Evolutionary conservation across 2,113 vertebrate genomes (phyloP), one percentile per base, ranked within the genome.

Genomic region (Rhinichthys klamathensis): DNA sequence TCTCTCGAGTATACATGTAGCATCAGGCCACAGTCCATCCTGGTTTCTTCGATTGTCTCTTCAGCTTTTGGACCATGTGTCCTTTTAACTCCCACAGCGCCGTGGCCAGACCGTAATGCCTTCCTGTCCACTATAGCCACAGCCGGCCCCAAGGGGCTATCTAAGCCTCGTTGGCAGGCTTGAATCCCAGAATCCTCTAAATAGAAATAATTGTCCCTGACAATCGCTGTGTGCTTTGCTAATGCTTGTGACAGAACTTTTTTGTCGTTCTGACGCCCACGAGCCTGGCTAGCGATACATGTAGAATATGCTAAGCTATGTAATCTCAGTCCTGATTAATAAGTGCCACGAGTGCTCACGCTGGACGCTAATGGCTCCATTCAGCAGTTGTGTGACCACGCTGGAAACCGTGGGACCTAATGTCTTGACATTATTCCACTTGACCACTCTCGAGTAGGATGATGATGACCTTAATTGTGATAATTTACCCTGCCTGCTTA

Each of bases 391-490:
- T 87, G 81, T 79, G 69, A 83, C 83, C 56, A 85, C 54, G 63
- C 78, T 87, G 73, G 58, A 87, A 85, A 80, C 61, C 49, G 38
- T 63, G 86, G 27, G 79, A 84, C 56, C 76, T 81, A 81, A 84
- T 86, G 77, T 44, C 67, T 56, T 92, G 92, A 94, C 85, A 91
- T 93, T 90, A 93, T 93, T 80, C 21, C 89, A 90, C 89, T 86
- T 93, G 92, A 94, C 91, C 90, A 88, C 87, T 35, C 49, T 82
- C 44, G 46, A 89, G 84, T 73, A 81, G 87, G 87, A 93, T 38
- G 56, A 79, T 84, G 70, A 88, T 94, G 94, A 94, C 92, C 92
- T 91, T 93, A 93, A 93, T 93, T 93, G 92, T 80, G 85, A 86
- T 93, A 92, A 93, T 93, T 93, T 89, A 87, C 51, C 89, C 79